Evolutionary conservation across 2,888 invertebrate species (phyloP), one percentile per base, ranked within the genome.

Genomic region (Rotaria macrura): DNA sequence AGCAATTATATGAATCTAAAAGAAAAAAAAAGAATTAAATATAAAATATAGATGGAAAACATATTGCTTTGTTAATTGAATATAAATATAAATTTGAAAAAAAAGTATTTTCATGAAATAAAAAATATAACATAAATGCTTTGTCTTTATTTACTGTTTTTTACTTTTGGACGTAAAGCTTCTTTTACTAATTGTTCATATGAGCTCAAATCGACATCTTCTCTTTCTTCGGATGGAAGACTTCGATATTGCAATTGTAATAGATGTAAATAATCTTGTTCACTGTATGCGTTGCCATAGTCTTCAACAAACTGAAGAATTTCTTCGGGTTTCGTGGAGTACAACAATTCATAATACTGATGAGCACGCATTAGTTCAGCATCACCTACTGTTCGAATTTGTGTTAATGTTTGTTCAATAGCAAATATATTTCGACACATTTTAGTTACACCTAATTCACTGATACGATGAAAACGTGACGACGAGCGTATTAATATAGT

Each of bases 401-500:
- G 84, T 47, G 84, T 55, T 38, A 86, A 38, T 25, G 84, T 86
- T 84, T 86, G 86, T 47, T 86, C 84, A 25, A 86, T 74, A 55
- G 74, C 38, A 57, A 86, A 86, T 40, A 86, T 86, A 57, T 86
- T 86, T 29, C 86, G 84, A 74, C 86, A 86, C 86, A 86, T 86
- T 84, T 86, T 86, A 1, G 86, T 84, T n/a, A 86, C 52, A 57
- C 86, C 86, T 74, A 65, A 74, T 14, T 47, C 52, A 38, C 84
- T 86, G 25, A 86, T 74, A 57, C 74, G 84, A 40, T 79, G 74
- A 34, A 86, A 86, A 47, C 83, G 74, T 34, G 84, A 38, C 29
- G 74, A 38, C 29, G 86, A 72, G 23, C 83, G 47, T 14, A 86
- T 85, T 25, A 86, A 79, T 40, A 84, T 86, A 25, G 84, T 86